Base-by-base conservation (phyloP, 2,113 vertebrate species). In the Acanthisitta chloris region DNA sequence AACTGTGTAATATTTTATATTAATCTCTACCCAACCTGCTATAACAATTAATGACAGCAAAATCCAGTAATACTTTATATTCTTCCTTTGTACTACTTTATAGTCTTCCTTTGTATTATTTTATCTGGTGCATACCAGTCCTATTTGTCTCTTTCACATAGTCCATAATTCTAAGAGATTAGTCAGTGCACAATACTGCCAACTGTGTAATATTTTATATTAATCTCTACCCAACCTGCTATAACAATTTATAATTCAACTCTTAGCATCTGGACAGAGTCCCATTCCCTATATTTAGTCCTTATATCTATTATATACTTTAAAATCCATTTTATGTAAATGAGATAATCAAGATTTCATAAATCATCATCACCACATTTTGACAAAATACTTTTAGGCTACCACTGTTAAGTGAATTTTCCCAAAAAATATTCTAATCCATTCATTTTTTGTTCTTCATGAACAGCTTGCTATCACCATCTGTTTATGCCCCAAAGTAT, bases 1-100 rank as follows among this genome's bases (percentile, higher is more conserved):
- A 94, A 70, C 40, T 81, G 16, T 65, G 58, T 34, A 59, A 58
- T 69, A 86, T 76, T 94, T 89, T 55, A 91, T 70, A 73, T 86
- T 91, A 61, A 78, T 64, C 38, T 92, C 42, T 71, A 71, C 11
- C 1, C 43, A 67, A 51, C 6, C 12, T 72, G 43, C 14, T 69
- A 20, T 29, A 92, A 51, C 72, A 2, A 83, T 72, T 91, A n/a
- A 73, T 4, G 15, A 52, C 8, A 70, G 17, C 45, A 67, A 87
- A 93, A 74, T 42, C 9, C 38, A 81, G 21, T 74, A 74, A 74
- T 58, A 54, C 4, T 78, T 91, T 70, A 81, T 12, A 14, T 15
- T 78, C 34, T 70, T 78, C 42, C 23, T 70, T 89, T 96, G 21
- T 78, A 23, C 49, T 81, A n/a, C 34, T 94, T 74, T 70, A 81